Percentiles rank a stretch among this genome's conserved stretches.
Conservation (phyloP, 2,797 vertebrate species). For the Artibeus jamaicensis region DNA sequence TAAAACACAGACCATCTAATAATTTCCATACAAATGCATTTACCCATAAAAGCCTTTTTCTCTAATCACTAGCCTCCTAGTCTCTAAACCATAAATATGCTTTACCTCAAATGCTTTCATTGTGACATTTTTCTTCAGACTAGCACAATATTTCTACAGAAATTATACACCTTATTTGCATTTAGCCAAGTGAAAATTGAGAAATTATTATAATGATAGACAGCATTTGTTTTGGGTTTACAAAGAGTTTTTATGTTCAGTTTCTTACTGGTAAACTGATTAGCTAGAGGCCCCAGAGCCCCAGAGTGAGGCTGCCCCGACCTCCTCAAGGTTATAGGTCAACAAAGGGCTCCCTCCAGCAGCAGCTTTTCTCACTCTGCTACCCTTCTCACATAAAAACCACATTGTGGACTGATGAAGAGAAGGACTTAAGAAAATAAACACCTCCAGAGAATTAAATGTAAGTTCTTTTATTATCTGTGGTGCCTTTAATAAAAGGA, state of each 20-base stretch:
- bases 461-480: conserved; percentile 41
- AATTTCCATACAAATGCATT: conserved; percentile 12
- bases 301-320: background rate
- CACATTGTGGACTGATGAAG: background rate
- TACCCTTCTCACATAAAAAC: background rate
- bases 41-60: conserved; percentile 1
- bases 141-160: conserved; percentile 30
- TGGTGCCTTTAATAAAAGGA: background rate
- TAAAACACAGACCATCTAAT: conserved; percentile 33
- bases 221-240: conserved; percentile 39
- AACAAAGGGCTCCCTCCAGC: background rate
- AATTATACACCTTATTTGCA: conserved; percentile 30
- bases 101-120: conserved; percentile 23
- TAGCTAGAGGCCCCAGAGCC: background rate
- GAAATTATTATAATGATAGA: conserved; percentile 50
- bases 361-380: background rate
- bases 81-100: background rate
- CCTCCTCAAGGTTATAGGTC: conserved; percentile 34
- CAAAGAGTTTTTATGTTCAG: background rate
- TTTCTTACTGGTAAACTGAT: background rate
- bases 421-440: conserved; percentile 34
- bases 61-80: background rate
- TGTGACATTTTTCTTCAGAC: conserved; percentile 40
- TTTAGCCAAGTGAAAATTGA: conserved; percentile 49
- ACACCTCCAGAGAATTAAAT: background rate